Conservation (phyloP, 1,140 invertebrate genomes). For the Hypothenemus hampei region DNA sequence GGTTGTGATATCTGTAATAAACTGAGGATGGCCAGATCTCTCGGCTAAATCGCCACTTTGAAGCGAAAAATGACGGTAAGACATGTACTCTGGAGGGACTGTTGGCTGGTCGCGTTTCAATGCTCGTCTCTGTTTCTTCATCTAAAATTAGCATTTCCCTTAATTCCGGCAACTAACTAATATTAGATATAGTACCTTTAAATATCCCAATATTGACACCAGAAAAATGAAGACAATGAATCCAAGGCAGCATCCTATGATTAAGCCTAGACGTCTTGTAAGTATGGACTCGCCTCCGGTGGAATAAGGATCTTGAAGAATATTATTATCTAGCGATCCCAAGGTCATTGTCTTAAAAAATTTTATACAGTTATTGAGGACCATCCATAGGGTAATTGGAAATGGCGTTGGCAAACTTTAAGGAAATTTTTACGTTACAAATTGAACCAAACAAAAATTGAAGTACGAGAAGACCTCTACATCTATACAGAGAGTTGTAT, state of each 20-base stretch:
- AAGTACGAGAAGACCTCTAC: no score
- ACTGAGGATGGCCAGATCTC: conserved; percentile 44
- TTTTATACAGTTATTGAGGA: not conserved
- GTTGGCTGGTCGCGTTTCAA: conserved; percentile 60
- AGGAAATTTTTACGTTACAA: no score
- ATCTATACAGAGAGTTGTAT: no score
- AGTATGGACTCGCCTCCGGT: conserved; percentile 54
- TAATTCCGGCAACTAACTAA: not conserved
- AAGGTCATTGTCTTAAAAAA: not conserved
- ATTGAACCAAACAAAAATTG: no score
- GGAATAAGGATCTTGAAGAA: conserved; percentile 1
- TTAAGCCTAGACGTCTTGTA: conserved; percentile 72
- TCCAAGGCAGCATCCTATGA: conserved; percentile 79
- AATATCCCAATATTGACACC: conserved; percentile 73
- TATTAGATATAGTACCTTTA: conserved; percentile 50
- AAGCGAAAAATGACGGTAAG: conserved; percentile 65
- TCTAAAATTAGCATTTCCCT: conserved; percentile 27
- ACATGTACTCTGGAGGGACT: conserved; percentile 63
- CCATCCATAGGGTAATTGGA: no score
- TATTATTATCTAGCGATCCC: not conserved
- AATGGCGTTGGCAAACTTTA: no score
- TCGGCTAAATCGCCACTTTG: conserved; percentile 48
- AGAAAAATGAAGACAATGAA: conserved; percentile 79
- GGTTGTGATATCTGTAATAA: conserved; percentile 42
- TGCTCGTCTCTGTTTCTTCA: conserved; percentile 73